Evolutionary conservation across 1,140 invertebrate genomes (phyloP).

Genomic region (Magallana ariakensis): DNA sequence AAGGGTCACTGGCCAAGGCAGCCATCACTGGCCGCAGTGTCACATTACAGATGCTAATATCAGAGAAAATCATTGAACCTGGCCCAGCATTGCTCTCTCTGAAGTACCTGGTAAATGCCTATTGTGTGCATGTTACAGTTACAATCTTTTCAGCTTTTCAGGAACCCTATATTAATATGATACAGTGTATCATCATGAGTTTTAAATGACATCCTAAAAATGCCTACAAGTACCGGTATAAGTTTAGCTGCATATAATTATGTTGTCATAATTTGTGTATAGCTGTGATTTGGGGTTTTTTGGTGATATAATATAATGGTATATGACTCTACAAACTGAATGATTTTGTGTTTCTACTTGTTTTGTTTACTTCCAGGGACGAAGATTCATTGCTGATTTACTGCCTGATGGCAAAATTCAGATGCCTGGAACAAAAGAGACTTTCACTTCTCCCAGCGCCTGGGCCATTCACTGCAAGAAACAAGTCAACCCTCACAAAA

Average conservation of each 20-base stretch:
- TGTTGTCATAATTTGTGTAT: too few relatives aligned
- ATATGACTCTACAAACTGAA: too few relatives aligned
- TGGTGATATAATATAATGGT: too few relatives aligned
- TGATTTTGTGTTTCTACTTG: too few relatives aligned
- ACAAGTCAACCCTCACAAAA: constrained; percentile 94
- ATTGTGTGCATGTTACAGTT: too few relatives aligned
- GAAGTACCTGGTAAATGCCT: constrained; percentile 88
- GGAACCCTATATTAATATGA: too few relatives aligned
- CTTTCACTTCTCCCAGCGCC: constrained; percentile 93
- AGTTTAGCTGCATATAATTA: too few relatives aligned
- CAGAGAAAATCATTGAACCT: constrained; percentile 89
- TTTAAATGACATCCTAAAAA: too few relatives aligned
- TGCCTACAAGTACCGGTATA: too few relatives aligned
- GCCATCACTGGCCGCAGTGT: constrained; percentile 85
- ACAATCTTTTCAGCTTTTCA: too few relatives aligned
- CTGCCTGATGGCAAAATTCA: constrained; percentile 92
- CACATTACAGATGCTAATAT: constrained; percentile 90
- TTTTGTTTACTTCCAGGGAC: constrained; percentile 83
- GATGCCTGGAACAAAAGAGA: constrained; percentile 91
- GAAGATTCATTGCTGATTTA: constrained; percentile 93
- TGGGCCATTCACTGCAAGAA: constrained; percentile 95
- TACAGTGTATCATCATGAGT: too few relatives aligned
- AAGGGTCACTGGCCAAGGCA: constrained; percentile 61
- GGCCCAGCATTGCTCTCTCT: constrained; percentile 91
- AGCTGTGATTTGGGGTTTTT: too few relatives aligned